These are phyloP conservation scores for Corella eumyota DNA, from an alignment of 23 tunicate genomes.

Conservation along the genomic window DNA sequence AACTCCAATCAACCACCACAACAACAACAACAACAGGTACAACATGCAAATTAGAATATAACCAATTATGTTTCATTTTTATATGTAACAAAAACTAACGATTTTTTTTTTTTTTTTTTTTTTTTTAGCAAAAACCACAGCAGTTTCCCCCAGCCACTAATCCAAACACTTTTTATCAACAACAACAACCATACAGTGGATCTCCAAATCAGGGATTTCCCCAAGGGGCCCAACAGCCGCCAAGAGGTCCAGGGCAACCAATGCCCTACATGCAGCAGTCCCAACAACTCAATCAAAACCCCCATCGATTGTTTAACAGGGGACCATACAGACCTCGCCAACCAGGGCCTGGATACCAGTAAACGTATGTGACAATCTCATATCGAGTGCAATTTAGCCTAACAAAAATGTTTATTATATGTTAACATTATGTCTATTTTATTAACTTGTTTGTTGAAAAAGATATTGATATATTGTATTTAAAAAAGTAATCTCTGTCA, in stretches of 20 bases:
- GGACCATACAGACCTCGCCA: constrained; percentile 55
- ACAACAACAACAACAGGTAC: constrained; percentile 1
- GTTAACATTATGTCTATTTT: no score
- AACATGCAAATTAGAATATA: background rate
- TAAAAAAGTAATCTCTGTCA: no score
- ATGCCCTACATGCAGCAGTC: constrained; percentile 10
- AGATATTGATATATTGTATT: no score
- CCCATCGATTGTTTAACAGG: constrained; percentile 37
- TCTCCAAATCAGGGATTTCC: constrained; percentile 3
- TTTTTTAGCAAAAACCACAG: no score
- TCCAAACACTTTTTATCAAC: constrained; percentile 4
- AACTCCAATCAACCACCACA: background rate
- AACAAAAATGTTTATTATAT: no score
- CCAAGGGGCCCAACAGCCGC: constrained; percentile 19
- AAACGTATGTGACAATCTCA: no score
- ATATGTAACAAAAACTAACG: no score
- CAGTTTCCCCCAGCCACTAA: constrained; percentile 9
- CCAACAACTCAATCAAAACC: constrained; percentile 26
- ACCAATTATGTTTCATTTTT: no score
- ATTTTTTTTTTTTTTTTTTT: no score
- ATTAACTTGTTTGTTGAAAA: no score
- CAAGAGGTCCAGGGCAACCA: constrained; percentile 2
- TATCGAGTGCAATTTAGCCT: no score
- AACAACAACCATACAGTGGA: constrained; percentile 16
- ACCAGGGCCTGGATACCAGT: constrained; percentile 68